A percentile compares a stretch with the other conserved stretches of the same genome.
Conservation (phyloP, 2,797 vertebrate species). For the Simalia tracyae region DNA sequence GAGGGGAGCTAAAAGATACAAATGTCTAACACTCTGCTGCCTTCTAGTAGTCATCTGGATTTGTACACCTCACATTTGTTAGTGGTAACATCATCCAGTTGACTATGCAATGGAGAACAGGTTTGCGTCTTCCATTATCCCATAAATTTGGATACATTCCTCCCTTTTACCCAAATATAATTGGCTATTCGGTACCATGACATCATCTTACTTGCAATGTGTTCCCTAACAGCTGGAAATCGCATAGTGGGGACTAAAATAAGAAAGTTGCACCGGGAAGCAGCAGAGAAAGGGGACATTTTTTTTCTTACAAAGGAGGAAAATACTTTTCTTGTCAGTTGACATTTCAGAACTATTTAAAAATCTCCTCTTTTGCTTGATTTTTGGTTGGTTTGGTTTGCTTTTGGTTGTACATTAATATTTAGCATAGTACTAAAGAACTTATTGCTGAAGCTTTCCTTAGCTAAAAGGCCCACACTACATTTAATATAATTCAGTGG, state of each 20-base stretch:
- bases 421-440: neutral
- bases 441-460: neutral
- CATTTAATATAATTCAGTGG: neutral
- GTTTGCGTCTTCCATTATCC: neutral
- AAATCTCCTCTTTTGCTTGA: neutral
- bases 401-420: neutral
- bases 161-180: neutral
- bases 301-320: too few species aligned
- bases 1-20: neutral
- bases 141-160: neutral
- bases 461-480: neutral
- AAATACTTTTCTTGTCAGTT: neutral
- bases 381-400: neutral
- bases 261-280: neutral
- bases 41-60: neutral
- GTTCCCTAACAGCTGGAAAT: neutral
- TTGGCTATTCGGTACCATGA: neutral
- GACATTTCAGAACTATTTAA: neutral
- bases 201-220: neutral
- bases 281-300: neutral
- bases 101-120: neutral
- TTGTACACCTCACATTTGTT: neutral
- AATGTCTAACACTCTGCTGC: neutral
- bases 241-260: neutral
- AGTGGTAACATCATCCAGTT: neutral